These are phyloP conservation scores for Pyrgilauda ruficollis DNA, from an alignment of 2,113 vertebrate genomes.

Conservation along the genomic window DNA sequence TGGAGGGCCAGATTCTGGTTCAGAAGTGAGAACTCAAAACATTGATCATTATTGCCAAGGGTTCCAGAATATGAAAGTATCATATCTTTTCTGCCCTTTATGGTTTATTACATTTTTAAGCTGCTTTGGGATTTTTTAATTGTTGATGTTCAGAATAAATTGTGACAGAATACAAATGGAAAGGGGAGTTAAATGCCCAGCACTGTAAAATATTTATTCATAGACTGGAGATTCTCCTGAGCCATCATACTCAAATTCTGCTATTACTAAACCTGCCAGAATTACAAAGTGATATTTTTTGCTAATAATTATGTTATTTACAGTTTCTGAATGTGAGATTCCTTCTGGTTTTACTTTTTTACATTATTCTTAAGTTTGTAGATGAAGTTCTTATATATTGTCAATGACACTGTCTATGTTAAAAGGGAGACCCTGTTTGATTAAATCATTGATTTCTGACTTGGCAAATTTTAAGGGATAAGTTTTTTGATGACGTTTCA, in stretches of 20 bases:
- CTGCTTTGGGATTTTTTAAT: background rate
- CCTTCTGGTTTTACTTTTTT: background rate
- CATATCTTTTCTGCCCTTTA: background rate
- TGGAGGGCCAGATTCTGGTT: background rate
- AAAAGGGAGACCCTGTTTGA: background rate
- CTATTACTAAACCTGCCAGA: background rate
- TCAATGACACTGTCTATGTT: background rate
- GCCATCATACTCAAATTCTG: background rate
- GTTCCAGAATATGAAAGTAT: background rate
- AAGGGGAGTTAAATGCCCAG: rapidly evolving
- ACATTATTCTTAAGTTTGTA: background rate
- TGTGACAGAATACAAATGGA: background rate
- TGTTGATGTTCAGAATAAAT: background rate
- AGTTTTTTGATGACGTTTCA: background rate
- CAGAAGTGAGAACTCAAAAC: background rate
- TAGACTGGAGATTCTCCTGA: background rate
- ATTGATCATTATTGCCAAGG: background rate
- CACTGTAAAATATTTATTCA: background rate
- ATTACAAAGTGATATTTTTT: background rate
- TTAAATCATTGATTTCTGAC: background rate
- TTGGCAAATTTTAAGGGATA: background rate
- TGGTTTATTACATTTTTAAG: background rate
- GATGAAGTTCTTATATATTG: background rate
- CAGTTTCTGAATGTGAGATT: background rate
- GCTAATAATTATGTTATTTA: background rate